A percentile compares a stretch with the other conserved stretches of the same genome.
phyloP scores from a whole-genome alignment of 92 coral and sea anemone species.

The Siderastrea siderea region DNA sequence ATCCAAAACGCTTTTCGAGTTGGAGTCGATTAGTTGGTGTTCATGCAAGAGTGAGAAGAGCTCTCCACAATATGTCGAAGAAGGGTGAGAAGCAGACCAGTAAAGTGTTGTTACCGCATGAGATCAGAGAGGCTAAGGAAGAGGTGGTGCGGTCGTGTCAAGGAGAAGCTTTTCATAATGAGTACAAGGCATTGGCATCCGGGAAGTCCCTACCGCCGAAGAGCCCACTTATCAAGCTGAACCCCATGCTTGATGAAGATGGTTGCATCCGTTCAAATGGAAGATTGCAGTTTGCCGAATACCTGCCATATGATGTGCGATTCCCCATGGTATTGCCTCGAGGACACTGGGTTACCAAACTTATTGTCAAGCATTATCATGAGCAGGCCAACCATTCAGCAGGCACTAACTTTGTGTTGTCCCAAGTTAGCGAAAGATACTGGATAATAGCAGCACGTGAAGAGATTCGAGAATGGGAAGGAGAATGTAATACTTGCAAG shows the following conservation, averaged over 20 bases:
- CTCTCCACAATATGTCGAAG: slow-evolving; percentile 56
- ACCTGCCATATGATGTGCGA: slow-evolving; percentile 55
- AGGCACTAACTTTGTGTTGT: slow-evolving; percentile 69
- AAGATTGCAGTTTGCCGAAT: slow-evolving; percentile 60
- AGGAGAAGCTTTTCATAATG: slow-evolving; percentile 53
- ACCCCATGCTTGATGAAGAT: slow-evolving; percentile 57
- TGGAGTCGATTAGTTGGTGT: slow-evolving; percentile 36
- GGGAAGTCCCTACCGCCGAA: slow-evolving; percentile 45
- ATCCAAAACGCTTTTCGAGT: slow-evolving; percentile 62
- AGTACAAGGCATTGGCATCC: slow-evolving; percentile 51
- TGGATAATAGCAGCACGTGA: slow-evolving; percentile 73
- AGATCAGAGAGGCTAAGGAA: slow-evolving; percentile 60
- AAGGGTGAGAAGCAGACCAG: slow-evolving; percentile 25
- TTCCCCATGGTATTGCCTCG: slow-evolving; percentile 68
- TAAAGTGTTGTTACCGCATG: slow-evolving; percentile 49
- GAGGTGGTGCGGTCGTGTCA: slow-evolving; percentile 63
- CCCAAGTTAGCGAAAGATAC: slow-evolving; percentile 50
- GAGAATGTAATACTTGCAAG: slow-evolving; percentile 40
- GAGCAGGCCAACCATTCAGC: slow-evolving; percentile 69
- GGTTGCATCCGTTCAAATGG: slow-evolving; percentile 61
- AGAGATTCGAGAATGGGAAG: slow-evolving; percentile 67
- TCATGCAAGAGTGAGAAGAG: slow-evolving; percentile 61
- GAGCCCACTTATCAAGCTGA: slow-evolving; percentile 43
- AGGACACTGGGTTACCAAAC: slow-evolving; percentile 60
- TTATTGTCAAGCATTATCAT: slow-evolving; percentile 66